Conservation (phyloP, 1,140 invertebrate species). For the Trichomalopsis sarcophagae region DNA sequence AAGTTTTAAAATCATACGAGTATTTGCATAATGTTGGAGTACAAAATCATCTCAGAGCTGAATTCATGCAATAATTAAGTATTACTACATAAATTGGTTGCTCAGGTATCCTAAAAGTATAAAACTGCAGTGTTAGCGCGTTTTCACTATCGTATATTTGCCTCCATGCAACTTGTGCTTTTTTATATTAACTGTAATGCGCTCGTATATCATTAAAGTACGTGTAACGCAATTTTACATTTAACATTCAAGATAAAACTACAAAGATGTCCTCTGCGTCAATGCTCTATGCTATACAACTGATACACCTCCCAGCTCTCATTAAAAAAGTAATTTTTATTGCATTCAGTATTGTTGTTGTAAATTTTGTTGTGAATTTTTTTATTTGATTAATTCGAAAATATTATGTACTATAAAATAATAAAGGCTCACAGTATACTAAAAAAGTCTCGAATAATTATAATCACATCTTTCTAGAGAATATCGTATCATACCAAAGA, state of each 20-base stretch:
- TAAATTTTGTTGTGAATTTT: neutral
- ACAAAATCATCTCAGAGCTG: neutral
- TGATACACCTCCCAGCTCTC: neutral
- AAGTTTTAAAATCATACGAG: neutral
- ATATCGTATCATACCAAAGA: no score
- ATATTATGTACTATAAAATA: neutral
- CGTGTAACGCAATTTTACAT: constrained; percentile 43
- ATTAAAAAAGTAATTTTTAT: neutral
- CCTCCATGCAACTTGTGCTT: neutral
- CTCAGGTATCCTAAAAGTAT: constrained; percentile 5
- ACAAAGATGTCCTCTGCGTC: constrained; percentile 27
- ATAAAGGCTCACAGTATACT: neutral
- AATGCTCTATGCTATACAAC: neutral
- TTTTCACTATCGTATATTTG: constrained; percentile 16
- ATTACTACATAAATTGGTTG: constrained; percentile 12
- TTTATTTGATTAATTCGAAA: neutral
- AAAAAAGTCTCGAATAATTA: neutral
- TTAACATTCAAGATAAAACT: constrained; percentile 62
- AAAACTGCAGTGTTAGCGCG: constrained; percentile 16
- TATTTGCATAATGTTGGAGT: neutral
- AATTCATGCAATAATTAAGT: constrained; percentile 5
- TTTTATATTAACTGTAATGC: constrained; percentile 9
- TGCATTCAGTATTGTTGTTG: neutral
- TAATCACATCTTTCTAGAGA: no score
- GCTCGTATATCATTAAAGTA: constrained; percentile 6